Percentiles rank a stretch among this genome's conserved stretches.
Conservation (phyloP, 2,113 vertebrate genomes). For the Barbus barbus region DNA sequence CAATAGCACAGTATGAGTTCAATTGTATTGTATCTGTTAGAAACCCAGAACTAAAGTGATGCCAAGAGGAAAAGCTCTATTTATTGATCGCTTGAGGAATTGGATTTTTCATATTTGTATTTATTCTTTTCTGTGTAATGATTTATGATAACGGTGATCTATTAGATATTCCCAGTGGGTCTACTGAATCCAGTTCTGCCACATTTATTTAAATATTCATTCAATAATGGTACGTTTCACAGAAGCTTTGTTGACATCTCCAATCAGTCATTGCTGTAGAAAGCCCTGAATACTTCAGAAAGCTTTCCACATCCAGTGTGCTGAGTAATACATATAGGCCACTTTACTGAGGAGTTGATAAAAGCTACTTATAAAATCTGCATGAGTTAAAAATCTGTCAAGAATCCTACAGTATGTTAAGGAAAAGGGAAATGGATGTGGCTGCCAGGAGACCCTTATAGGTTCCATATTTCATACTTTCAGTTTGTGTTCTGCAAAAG, state of each 20-base stretch:
- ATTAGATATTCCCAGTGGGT: constrained; percentile 17
- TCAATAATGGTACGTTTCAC: constrained; percentile 35
- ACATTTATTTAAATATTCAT: constrained; percentile 43
- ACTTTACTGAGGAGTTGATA: constrained; percentile 12
- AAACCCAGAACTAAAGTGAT: not conserved
- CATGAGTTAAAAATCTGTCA: constrained; percentile 19
- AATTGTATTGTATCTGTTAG: not conserved
- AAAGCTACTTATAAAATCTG: constrained; percentile 26
- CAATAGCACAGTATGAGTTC: not conserved
- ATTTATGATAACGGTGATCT: constrained; percentile 23
- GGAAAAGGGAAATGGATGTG: not conserved
- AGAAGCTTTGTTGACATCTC: constrained; percentile 16
- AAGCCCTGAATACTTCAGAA: constrained; percentile 16
- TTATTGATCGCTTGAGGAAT: constrained; percentile 29
- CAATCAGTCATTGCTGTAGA: constrained; percentile 13
- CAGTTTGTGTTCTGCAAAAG: not conserved
- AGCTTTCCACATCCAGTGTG: constrained; percentile 5
- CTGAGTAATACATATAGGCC: not conserved
- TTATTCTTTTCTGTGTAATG: constrained; percentile 23
- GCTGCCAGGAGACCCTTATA: not conserved
- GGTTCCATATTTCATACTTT: not conserved
- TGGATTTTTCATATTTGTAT: constrained; percentile 17
- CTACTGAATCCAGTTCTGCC: constrained; percentile 23
- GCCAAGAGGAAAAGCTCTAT: constrained; percentile 18
- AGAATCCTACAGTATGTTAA: not conserved